Evolutionary conservation across 2,888 invertebrate species (phyloP).

Genomic region (Aporophyla nigra): DNA sequence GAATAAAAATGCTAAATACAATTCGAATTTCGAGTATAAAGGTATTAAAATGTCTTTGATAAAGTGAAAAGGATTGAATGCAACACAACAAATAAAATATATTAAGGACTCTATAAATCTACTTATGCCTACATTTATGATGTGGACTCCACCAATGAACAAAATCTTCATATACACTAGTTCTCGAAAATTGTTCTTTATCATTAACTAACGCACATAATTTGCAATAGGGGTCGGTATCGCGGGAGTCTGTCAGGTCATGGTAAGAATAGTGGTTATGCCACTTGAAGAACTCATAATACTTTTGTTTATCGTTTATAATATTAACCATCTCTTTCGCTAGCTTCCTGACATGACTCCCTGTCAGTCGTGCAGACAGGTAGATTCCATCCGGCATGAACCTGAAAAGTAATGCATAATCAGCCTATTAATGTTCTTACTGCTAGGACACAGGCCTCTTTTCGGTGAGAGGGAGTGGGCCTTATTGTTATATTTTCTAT

Average conservation of each 20-base stretch:
- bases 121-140: slow-evolving; percentile 2
- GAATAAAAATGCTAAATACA: neutral
- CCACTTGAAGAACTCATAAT: slow-evolving; percentile 73
- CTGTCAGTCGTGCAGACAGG: slow-evolving; percentile 41
- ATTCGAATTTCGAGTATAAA: neutral
- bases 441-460: neutral
- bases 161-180: slow-evolving; percentile 54
- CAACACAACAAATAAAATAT: neutral
- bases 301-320: slow-evolving; percentile 66
- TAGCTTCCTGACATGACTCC: slow-evolving; percentile 21
- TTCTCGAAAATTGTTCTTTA: slow-evolving; percentile 7
- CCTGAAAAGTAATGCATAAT: slow-evolving; percentile 47
- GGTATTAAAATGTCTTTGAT: neutral
- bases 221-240: slow-evolving; percentile 63
- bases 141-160: slow-evolving; percentile 67
- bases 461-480: neutral
- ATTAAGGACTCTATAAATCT: neutral
- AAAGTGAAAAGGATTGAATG: neutral
- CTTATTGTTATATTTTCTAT: neutral
- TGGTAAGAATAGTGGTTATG: slow-evolving; percentile 73
- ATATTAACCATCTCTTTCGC: slow-evolving; percentile 67
- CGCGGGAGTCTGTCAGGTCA: slow-evolving; percentile 34
- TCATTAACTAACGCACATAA: slow-evolving; percentile 59
- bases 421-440: neutral
- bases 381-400: slow-evolving; percentile 72